Evolutionary conservation across 2,797 vertebrate genomes (phyloP).

Genomic region (Capromys pilorides): DNA sequence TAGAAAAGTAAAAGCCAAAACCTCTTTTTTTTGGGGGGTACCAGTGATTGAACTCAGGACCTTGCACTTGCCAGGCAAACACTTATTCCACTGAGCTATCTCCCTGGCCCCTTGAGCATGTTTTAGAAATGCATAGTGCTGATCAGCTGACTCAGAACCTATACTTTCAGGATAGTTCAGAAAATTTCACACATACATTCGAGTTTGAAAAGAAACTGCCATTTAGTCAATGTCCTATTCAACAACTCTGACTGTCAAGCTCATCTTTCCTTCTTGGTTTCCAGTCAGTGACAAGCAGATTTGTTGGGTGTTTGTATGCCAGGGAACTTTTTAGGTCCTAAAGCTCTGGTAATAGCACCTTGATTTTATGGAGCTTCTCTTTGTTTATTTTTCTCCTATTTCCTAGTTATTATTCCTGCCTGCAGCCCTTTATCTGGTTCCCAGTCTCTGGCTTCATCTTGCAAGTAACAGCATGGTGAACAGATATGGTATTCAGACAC

Average conservation of each 20-base stretch:
- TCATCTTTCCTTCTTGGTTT: too few relatives aligned
- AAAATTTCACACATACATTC: too few relatives aligned
- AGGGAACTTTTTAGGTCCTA: neutral
- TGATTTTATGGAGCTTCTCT: neutral
- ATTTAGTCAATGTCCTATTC: neutral
- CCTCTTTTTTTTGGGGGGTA: neutral
- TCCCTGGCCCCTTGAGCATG: neutral
- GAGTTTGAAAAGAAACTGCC: neutral
- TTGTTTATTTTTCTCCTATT: neutral
- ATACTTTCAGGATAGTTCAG: neutral
- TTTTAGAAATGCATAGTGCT: neutral
- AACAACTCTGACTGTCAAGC: neutral
- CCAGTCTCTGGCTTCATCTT: neutral
- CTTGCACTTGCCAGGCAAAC: too few relatives aligned
- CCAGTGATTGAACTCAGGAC: too few relatives aligned
- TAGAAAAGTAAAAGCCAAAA: neutral
- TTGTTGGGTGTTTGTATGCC: neutral
- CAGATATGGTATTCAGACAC: neutral
- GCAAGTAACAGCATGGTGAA: neutral
- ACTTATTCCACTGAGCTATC: too few relatives aligned
- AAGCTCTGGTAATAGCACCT: neutral
- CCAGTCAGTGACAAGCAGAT: neutral
- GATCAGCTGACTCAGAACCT: neutral
- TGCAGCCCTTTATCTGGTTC: fast-evolving
- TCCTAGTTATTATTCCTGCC: neutral